These are phyloP conservation scores for Nyctalus aviator DNA, from an alignment of 2,797 vertebrate species.

Conservation along the genomic window DNA sequence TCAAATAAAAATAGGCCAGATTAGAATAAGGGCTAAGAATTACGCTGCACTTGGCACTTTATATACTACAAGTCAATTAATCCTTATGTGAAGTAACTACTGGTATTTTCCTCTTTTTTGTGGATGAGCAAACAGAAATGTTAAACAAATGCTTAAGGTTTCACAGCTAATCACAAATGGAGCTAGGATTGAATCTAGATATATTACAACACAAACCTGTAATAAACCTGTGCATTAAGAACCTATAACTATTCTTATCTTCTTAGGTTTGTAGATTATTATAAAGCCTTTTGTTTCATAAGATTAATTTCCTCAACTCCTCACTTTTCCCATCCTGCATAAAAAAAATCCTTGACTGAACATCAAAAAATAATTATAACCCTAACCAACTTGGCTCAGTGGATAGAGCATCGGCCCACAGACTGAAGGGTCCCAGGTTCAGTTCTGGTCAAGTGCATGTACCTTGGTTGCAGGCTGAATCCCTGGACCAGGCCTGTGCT, in stretches of 20 bases:
- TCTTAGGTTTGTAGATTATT: slow-evolving; percentile 75
- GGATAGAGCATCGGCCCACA: no score
- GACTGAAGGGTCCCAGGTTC: no score
- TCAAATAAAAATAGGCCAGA: background rate
- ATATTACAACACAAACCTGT: slow-evolving; percentile 24
- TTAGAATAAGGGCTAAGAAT: background rate
- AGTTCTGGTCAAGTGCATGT: no score
- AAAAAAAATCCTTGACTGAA: slow-evolving; percentile 67
- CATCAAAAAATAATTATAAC: slow-evolving; percentile 73
- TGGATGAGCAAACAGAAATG: background rate
- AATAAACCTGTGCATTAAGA: slow-evolving; percentile 76
- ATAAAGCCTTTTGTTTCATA: slow-evolving; percentile 78
- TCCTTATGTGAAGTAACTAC: background rate
- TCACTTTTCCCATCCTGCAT: background rate
- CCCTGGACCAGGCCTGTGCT: no score
- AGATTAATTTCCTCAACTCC: slow-evolving; percentile 64
- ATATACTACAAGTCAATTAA: background rate
- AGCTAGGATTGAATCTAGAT: background rate
- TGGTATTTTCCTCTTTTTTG: background rate
- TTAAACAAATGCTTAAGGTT: background rate
- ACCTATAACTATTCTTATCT: slow-evolving; percentile 75
- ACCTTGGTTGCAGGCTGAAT: no score
- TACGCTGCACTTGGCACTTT: background rate
- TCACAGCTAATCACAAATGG: background rate
- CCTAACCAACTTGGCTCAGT: no score